phyloP scores from a whole-genome alignment of 2,888 invertebrate genomes.

The Chrysodeixis includens region DNA sequence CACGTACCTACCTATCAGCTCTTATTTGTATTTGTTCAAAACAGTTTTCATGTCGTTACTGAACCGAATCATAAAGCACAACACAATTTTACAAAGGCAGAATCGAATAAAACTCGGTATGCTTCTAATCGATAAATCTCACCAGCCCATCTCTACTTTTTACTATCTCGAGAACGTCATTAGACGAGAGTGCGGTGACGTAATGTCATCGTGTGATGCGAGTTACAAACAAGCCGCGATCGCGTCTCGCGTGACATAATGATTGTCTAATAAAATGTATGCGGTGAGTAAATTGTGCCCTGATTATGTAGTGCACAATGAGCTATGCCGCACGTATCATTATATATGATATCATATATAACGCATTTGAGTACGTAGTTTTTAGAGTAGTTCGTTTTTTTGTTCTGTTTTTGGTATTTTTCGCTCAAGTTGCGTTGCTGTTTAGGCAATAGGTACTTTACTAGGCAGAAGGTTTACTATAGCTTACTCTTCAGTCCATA shows the following conservation, averaged over 20 bases:
- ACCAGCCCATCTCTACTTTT: slow-evolving; percentile 31
- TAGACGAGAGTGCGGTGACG: slow-evolving; percentile 50
- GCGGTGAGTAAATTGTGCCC: slow-evolving; percentile 55
- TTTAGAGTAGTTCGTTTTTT: background rate
- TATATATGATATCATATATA: slow-evolving; percentile 32
- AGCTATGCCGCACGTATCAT: slow-evolving; percentile 9
- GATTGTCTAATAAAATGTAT: slow-evolving; percentile 65
- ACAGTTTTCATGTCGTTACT: too few relatives aligned
- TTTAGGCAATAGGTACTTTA: too few relatives aligned
- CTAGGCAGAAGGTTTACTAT: too few relatives aligned
- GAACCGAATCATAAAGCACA: too few relatives aligned
- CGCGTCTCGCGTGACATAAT: slow-evolving; percentile 67
- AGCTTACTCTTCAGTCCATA: too few relatives aligned
- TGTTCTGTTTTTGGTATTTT: background rate
- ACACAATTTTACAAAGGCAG: too few relatives aligned
- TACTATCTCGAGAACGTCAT: slow-evolving; percentile 34
- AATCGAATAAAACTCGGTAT: too few relatives aligned
- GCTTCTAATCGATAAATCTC: too few relatives aligned
- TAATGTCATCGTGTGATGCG: slow-evolving; percentile 42
- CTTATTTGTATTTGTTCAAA: too few relatives aligned
- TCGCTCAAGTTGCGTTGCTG: too few relatives aligned
- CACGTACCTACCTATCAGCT: too few relatives aligned
- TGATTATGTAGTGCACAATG: slow-evolving; percentile 39
- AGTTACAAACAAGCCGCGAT: slow-evolving; percentile 63
- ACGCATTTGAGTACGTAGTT: background rate